These are phyloP conservation scores for Beroe forskalii DNA, from an alignment of 37 sponge, comb jelly and placozoan species.

Conservation along the genomic window DNA sequence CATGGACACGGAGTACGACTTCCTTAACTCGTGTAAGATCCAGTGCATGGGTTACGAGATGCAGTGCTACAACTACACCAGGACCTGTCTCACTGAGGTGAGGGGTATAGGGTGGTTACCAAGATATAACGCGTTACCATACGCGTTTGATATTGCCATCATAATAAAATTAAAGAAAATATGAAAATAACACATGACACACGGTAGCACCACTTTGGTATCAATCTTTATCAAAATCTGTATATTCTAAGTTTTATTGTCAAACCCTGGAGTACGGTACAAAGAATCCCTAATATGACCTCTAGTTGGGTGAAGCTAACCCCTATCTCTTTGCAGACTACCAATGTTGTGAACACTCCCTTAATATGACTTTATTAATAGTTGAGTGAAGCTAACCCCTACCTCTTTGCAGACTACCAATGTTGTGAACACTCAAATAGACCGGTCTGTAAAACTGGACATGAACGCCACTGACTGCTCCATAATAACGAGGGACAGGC, in stretches of 20 bases:
- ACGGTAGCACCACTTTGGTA: no score
- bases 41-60: background rate
- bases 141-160: background rate
- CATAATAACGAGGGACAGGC: background rate
- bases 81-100: background rate
- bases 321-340: background rate
- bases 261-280: background rate
- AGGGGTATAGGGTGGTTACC: no score
- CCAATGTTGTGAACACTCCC: background rate
- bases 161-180: background rate
- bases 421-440: background rate
- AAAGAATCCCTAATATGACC: background rate
- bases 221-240: no score
- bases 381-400: background rate
- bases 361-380: background rate
- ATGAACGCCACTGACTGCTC: background rate
- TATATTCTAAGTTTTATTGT: no score
- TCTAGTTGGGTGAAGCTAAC: background rate
- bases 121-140: background rate
- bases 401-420: background rate
- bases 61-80: constrained; percentile 33
- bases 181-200: background rate
- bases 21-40: background rate
- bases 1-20: background rate
- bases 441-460: background rate